Base-by-base conservation (phyloP, 2,888 invertebrate species). In the Halocaridina rubra region DNA sequence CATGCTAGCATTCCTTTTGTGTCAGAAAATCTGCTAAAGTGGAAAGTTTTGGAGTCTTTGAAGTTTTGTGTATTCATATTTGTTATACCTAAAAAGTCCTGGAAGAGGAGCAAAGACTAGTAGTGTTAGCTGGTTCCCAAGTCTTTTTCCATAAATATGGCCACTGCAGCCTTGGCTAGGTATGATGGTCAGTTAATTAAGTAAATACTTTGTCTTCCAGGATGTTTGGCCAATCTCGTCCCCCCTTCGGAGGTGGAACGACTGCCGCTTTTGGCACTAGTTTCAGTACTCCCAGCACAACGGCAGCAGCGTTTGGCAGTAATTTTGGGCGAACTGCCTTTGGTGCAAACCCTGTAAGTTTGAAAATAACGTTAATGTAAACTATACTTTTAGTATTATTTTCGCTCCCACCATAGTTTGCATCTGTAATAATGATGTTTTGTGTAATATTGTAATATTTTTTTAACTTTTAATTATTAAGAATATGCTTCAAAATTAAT, bases 321-420 rank as follows among this genome's bases (percentile, higher is more conserved):
- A 39, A 81, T 24, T 87, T 87, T 80, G 87, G 87, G 8, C 46
- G 81, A 24, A 30, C 82, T 13, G 76, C 80, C 5, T 87, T 87
- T 77, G 87, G 87, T 46, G n/a, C n/a, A n/a, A 79, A 75, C 7
- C 81, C 81, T 33, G 87, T 85, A 64, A 87, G 87, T n/a, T 59
- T 7, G 10, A 19, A 46, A 19, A 27, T 27, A 27, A 59, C 53
- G 29, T 1, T 8, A 3, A 19, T 61, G 24, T 13, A 4, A 8
- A 27, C 2, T 7, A 7, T 76, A 8, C 4, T 2, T 8, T 2
- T 0, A 13, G 24, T 19, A 8, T 30, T 19, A 39, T 59, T 8
- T 10, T 59, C n/a, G 27, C 8, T 22, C 3, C 1, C 22, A 13
- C n/a, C 57, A 13, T 10, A n/a, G 19, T 74, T 46, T n/a, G 16